Evolutionary conservation across 2,113 vertebrate species (phyloP), one percentile per base, ranked within the genome.

Genomic region (Lophotis ruficrista): DNA sequence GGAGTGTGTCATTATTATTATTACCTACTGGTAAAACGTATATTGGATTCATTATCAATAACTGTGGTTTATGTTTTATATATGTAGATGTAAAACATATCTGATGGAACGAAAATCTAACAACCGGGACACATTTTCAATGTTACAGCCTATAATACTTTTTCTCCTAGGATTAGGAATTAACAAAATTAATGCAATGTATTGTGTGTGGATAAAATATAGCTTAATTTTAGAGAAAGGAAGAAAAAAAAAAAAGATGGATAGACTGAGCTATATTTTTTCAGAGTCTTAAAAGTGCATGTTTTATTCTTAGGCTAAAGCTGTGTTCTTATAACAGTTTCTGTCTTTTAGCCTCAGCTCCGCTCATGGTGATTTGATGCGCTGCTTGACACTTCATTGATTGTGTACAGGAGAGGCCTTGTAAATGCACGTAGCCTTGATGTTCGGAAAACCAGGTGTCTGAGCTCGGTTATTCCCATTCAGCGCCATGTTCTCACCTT

Each of bases 121-220:
- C 22, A 87, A 38, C n/a, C 2, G 10, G 65, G 37, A 56, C 12
- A 18, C 12, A 66, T 75, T 94, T 92, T 88, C 38, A 89, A 1
- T 71, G 62, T 83, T 88, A 81, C 38, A 83, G 4, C 28, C 68
- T 70, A 8, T 71, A 65, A 84, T 7, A 57, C 50, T 45, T 92
- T 77, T 9, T 88, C 31, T 62, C 43, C 7, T 50, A 79, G 68
- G 35, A 84, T 83, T 71, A 68, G 20, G 38, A 86, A 95, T 96
- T 94, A 94, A 19, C 41, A 93, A 85, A 93, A 91, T 87, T 82
- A 94, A 90, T 69, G 27, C 37, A 56, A 35, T 82, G 50, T 69
- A 72, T 61, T 77, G 5, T 47, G 22, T 71, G 23, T 61, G 54
- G 56, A 76, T 79, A 91, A 96, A 96, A 94, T 60, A 72, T 12